Percentiles rank a stretch among this genome's conserved stretches.
phyloP scores from a whole-genome alignment of 2,113 vertebrate genomes.

The Patagioenas fasciata region DNA sequence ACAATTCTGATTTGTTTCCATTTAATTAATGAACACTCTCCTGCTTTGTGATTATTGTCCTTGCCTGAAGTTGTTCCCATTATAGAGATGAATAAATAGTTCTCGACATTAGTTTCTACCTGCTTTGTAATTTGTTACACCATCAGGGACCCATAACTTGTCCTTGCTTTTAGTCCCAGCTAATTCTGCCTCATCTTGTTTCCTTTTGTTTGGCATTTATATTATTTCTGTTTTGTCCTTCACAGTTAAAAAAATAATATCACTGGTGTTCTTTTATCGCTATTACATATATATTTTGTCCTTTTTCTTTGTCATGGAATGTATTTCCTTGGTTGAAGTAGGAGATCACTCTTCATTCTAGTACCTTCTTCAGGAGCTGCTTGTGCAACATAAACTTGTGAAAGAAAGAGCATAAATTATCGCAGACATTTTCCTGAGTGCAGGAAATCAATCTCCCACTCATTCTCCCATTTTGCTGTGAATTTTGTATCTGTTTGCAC shows the following conservation, averaged over 20 bases:
- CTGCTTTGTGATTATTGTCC: conserved; percentile 45
- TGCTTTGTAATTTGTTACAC: conserved; percentile 27
- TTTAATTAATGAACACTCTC: conserved; percentile 51
- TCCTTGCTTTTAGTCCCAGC: conserved; percentile 6
- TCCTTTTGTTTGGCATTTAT: not conserved
- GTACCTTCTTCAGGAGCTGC: not conserved
- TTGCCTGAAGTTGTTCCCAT: conserved; percentile 55
- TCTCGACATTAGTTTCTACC: conserved; percentile 8
- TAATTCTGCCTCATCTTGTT: not conserved
- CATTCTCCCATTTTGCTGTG: not conserved
- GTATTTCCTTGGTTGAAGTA: not conserved
- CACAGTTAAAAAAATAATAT: not conserved
- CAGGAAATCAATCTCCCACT: not conserved
- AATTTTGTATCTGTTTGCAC: not conserved
- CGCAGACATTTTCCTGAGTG: not conserved
- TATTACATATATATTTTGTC: not conserved
- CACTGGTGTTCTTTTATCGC: not conserved
- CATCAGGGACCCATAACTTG: not conserved
- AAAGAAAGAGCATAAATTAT: not conserved
- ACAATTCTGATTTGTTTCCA: conserved; percentile 17
- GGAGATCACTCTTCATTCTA: not conserved
- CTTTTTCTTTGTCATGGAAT: not conserved
- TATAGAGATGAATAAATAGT: conserved; percentile 44
- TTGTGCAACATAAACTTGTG: not conserved
- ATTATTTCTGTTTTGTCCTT: conserved; percentile 1